A percentile compares a stretch with the other conserved stretches of the same genome.
These are phyloP conservation scores for Notothenia coriiceps DNA, from an alignment of 2,113 vertebrate genomes.

Conservation along the genomic window DNA sequence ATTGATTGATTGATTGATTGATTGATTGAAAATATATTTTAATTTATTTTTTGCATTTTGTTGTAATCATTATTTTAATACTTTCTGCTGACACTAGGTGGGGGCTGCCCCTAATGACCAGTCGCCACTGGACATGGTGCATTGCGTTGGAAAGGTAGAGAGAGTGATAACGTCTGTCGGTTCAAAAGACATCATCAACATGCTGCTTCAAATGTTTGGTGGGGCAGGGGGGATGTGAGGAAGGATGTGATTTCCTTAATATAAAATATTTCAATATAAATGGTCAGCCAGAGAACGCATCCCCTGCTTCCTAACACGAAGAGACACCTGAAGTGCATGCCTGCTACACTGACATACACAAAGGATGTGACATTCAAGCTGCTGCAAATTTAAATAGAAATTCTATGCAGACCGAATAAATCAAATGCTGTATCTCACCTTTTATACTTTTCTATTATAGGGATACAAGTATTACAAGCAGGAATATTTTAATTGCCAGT, in stretches of 20 bases:
- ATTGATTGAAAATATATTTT: too few species aligned
- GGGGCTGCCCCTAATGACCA: too few species aligned
- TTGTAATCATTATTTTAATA: too few species aligned
- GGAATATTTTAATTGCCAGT: slow-evolving; percentile 25
- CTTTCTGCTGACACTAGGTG: too few species aligned
- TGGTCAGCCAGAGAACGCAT: background rate
- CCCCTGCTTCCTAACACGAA: background rate
- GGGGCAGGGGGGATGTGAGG: slow-evolving; percentile 16
- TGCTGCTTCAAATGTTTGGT: slow-evolving; percentile 18
- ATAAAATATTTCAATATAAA: slow-evolving; percentile 21
- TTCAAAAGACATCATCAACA: slow-evolving; percentile 33
- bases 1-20: too few species aligned
- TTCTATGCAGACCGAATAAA: slow-evolving; percentile 4
- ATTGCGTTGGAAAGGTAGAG: slow-evolving; percentile 23
- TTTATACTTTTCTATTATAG: slow-evolving; percentile 6
- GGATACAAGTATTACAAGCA: slow-evolving; percentile 1
- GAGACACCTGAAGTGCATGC: background rate
- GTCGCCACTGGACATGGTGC: background rate
- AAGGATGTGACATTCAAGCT: slow-evolving; percentile 7
- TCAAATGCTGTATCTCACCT: background rate
- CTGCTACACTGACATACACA: background rate
- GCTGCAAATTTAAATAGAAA: slow-evolving; percentile 5
- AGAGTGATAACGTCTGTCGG: slow-evolving; percentile 11
- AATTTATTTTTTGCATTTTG: too few species aligned
- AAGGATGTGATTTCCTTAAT: slow-evolving; percentile 37